A percentile compares a stretch with the other conserved stretches of the same genome.
Conservation (phyloP, 2,113 vertebrate species). For the Xenopus tropicalis region UCB_Xtro_10.0 CM004443.2:39703501-39704000, state of each 20-base stretch:
- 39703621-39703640: too few species aligned
- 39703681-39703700: constrained; percentile 6
- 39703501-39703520: too few species aligned
- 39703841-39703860: background rate
- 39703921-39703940: background rate
- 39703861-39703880: background rate
- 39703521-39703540: constrained; percentile 19
- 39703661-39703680: background rate
- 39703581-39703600: constrained; percentile 32
- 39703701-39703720: background rate
- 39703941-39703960: background rate
- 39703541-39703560: constrained; percentile 25
- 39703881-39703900: background rate
- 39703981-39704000: too few species aligned
- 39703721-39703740: too few species aligned
- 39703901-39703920: background rate
- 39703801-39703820: background rate
- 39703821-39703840: background rate
- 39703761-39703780: too few species aligned
- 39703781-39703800: too few species aligned
- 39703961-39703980: too few species aligned
- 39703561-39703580: constrained; percentile 10
- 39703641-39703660: background rate
- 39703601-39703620: background rate
- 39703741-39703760: too few species aligned